Base-by-base conservation (phyloP, 2,888 invertebrate species). In the Tetragonula carbonaria region DNA sequence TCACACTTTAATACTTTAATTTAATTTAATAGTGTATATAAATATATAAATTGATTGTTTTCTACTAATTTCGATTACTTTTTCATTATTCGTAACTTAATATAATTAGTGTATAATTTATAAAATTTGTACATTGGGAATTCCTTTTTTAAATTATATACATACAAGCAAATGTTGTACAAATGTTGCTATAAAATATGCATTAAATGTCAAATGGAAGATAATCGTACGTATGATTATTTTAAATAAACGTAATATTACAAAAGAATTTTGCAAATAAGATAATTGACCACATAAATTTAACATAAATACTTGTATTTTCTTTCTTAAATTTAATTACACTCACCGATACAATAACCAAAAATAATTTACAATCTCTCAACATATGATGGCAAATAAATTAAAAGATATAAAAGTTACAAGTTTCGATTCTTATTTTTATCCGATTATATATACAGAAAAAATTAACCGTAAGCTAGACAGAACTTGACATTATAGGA, bases 251-350 rank as follows among this genome's bases (percentile, higher is more conserved):
- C 23, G 1, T 63, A 77, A 75, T 8, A 11, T 23, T 68, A 62
- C 6, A 28, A 50, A 33, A 51, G 45, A 65, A 65, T 74, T 2
- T 45, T 45, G 38, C 5, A 72, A 70, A 38, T 18, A 72, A 23
- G 55, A 53, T 16, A 13, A 68, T 68, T 28, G 50, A 63, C 45
- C 45, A 67, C 28, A 16, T 3, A 23, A 23, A 50, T 68, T 57
- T 55, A 68, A 28, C 67, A 74, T 74, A 74, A 74, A 74, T 74
- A 62, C 62, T 59, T 81, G 38, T 67, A 67, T 74, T 81, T 82
- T 51, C 33, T 53, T 70, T 38, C 51, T 50, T 59, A 51, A 28
- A 28, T 55, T n/a, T 16, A 57, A 74, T 86, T 86, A 62, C 38
- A 78, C 38, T 75, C 38, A 50, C 45, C 45, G 81, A 70, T 55